Evolutionary conservation across 2,797 vertebrate genomes (phyloP).

Genomic region (Poliocrania exsul): DNA sequence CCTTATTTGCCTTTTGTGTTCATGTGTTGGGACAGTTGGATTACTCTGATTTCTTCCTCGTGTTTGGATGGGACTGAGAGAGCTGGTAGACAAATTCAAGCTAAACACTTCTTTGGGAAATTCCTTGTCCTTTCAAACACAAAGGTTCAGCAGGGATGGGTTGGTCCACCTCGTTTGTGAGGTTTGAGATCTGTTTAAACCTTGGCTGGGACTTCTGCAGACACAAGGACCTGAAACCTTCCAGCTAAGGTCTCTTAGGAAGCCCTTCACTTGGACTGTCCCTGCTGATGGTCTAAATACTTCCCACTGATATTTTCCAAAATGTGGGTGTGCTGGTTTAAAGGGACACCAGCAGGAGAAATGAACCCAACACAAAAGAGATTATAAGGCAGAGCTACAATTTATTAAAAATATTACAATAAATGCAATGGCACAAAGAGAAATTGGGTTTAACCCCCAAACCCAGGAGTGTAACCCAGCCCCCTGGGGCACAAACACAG

Average conservation of each 20-base stretch:
- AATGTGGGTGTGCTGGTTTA: background rate
- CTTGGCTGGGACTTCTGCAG: background rate
- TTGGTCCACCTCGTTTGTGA: background rate
- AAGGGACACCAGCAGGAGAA: too few species aligned
- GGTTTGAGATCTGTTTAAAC: background rate
- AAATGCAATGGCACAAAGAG: too few species aligned
- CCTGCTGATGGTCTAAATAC: background rate
- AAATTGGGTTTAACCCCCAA: too few species aligned
- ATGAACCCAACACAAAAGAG: too few species aligned
- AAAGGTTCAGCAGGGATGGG: background rate
- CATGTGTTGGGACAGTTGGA: background rate
- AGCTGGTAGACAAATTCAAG: background rate
- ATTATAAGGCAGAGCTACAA: too few species aligned
- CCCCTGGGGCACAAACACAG: too few species aligned
- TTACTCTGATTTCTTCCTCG: background rate
- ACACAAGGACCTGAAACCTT: background rate
- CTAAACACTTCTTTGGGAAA: background rate
- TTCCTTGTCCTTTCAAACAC: background rate
- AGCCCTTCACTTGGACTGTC: background rate
- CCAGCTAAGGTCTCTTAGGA: background rate
- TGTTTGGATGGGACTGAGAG: background rate
- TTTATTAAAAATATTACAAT: too few species aligned
- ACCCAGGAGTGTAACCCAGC: too few species aligned
- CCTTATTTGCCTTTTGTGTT: background rate
- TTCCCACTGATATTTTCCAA: background rate